Percentiles rank a stretch among this genome's conserved stretches.
Conservation (phyloP, 2,888 invertebrate genomes). For the Gisinianus flammeolus region DNA sequence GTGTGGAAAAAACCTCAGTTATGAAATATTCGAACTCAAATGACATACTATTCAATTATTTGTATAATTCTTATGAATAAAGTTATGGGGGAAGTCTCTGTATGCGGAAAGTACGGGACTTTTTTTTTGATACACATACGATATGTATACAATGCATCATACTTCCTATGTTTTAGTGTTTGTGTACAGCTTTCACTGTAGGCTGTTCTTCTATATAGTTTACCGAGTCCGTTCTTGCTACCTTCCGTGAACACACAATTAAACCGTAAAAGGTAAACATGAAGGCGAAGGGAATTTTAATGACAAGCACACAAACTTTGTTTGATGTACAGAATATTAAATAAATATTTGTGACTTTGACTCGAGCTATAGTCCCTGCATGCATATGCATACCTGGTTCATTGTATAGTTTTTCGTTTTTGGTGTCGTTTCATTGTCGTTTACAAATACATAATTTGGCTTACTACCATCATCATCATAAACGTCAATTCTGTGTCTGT, state of each 20-base stretch:
- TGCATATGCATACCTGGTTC: not conserved
- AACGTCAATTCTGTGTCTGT: too few species aligned
- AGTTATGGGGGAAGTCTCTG: not conserved
- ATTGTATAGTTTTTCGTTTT: not conserved
- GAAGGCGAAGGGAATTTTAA: slow-evolving; percentile 6
- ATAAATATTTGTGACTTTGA: not conserved
- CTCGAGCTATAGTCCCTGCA: too few species aligned
- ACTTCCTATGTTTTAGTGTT: not conserved
- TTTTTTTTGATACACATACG: too few species aligned
- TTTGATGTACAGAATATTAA: slow-evolving; percentile 1
- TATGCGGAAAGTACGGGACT: too few species aligned
- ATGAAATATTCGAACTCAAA: not conserved
- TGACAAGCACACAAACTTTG: slow-evolving; percentile 9
- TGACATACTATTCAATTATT: not conserved
- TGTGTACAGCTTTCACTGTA: not conserved
- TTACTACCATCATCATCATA: too few species aligned
- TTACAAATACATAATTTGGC: too few species aligned
- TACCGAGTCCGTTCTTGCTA: too few species aligned
- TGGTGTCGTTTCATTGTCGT: not conserved
- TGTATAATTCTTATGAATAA: not conserved
- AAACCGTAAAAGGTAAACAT: not conserved
- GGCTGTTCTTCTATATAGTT: not conserved
- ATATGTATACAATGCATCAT: too few species aligned
- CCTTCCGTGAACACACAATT: not conserved
- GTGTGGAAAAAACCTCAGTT: too few species aligned